Base-by-base conservation (phyloP, 2,888 invertebrate species). In the Nudaria mundana region DNA sequence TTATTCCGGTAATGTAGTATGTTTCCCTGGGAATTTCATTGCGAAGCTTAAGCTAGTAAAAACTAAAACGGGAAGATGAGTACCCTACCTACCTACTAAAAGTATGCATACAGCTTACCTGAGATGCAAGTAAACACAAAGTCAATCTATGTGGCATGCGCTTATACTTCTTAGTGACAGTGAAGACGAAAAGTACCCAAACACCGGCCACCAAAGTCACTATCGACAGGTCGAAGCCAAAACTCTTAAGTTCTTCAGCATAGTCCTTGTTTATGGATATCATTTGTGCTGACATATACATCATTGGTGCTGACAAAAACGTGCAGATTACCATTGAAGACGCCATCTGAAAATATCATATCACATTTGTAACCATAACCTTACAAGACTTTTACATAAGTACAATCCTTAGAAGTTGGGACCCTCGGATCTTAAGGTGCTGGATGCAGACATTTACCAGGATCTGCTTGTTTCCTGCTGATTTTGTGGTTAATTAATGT, bases 291-390 rank as follows among this genome's bases (percentile, higher is more conserved):
- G 98, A 98, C 43, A 98, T 92, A 73, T 97, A 98, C 95, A 98
- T 98, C 59, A 98, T 90, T 0, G 98, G 98, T 0, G 97, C 98
- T 8, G 98, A 97, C 13, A 98, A 88, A 69, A 98, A 97, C 0
- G 98, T 98, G 61, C 97, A 97, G 1, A 96, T 94, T 3, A 98
- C 98, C 96, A 98, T 96, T 16, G 97, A 95, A 37, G 95, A 96
- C 0, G 98, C 97, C 78, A 98, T 93, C 94, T 97, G 72, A 32
- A 88, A 71, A 32, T 88, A 71, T 11, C 34, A 23, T 5, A n/a
- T 14, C 2, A 10, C 14, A 10, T 14, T 5, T 11, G 14, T n/a
- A 35, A 1, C 2, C 18, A 26, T 18, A 6, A 2, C n/a, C n/a
- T n/a, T n/a, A n/a, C n/a, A n/a, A n/a, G n/a, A n/a, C n/a, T n/a